phyloP scores from a whole-genome alignment of 2,113 vertebrate species.

The Mustela lutreola region DNA sequence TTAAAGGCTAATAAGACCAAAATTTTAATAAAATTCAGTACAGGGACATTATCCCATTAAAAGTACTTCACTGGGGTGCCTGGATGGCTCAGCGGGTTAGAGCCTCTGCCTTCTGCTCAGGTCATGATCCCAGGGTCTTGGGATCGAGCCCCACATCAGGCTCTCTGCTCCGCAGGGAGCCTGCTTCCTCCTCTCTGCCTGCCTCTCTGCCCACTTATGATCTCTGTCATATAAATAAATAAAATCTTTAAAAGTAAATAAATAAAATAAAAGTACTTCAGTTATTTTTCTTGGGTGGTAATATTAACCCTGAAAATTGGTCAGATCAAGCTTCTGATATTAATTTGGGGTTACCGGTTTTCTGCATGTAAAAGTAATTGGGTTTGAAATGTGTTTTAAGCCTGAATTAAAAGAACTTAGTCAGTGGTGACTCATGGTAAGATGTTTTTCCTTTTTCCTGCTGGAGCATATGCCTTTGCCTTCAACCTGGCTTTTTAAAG shows the following conservation, averaged over 20 bases:
- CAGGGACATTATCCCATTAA: not conserved
- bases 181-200: no score
- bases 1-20: not conserved
- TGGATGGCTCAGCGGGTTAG: no score
- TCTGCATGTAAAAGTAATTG: conserved; percentile 60
- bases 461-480: conserved; percentile 70
- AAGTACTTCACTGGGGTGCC: not conserved
- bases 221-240: no score
- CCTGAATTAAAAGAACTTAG: conserved; percentile 84
- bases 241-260: no score
- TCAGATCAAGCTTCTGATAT: conserved; percentile 66
- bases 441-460: conserved; percentile 83
- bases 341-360: conserved; percentile 79
- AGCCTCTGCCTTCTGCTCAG: no score
- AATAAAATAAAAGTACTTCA: no score
- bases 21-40: conserved; percentile 33
- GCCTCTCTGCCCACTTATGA: no score
- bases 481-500: conserved; percentile 77
- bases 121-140: no score
- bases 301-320: conserved; percentile 65
- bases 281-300: conserved; percentile 40
- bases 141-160: no score
- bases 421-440: conserved; percentile 86
- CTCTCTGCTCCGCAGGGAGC: no score
- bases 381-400: conserved; percentile 77